These are phyloP conservation scores for Spermophilus dauricus DNA, from an alignment of 2,113 vertebrate genomes.

Conservation along the genomic window DNA sequence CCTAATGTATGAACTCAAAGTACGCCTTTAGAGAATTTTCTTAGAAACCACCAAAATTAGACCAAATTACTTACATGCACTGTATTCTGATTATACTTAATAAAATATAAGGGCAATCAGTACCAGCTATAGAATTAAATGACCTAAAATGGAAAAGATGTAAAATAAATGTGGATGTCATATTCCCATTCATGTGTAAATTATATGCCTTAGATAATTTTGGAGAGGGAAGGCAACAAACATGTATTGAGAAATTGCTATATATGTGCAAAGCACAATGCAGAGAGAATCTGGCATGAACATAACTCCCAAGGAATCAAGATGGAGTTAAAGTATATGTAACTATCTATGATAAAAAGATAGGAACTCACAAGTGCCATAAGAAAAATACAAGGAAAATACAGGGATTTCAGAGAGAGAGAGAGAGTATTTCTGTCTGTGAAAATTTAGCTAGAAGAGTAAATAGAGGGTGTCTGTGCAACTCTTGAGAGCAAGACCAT, in stretches of 20 bases:
- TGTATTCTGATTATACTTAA: constrained; percentile 37
- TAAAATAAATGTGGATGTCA: constrained; percentile 36
- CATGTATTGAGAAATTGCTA: neutral
- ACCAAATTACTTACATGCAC: neutral
- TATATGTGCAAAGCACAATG: neutral
- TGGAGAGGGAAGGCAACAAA: neutral
- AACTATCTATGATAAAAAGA: constrained; percentile 4
- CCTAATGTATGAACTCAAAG: neutral
- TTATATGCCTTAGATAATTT: constrained; percentile 26
- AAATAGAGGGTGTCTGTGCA: neutral
- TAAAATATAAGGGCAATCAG: constrained; percentile 21
- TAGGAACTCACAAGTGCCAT: neutral
- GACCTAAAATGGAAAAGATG: constrained; percentile 7
- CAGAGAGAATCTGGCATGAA: constrained; percentile 6
- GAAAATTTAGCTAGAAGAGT: neutral
- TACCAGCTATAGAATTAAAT: constrained; percentile 31
- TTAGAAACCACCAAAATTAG: constrained; percentile 44
- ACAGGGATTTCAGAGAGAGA: neutral
- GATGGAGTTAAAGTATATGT: neutral
- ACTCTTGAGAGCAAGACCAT: neutral
- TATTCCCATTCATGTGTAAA: constrained; percentile 40
- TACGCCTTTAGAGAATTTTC: constrained; percentile 56
- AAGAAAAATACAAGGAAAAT: constrained; percentile 27
- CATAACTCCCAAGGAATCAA: constrained; percentile 27
- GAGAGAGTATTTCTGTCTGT: constrained; percentile 23